Conservation (phyloP, 2,113 vertebrate species). For the Sebastes schlegelii region DNA sequence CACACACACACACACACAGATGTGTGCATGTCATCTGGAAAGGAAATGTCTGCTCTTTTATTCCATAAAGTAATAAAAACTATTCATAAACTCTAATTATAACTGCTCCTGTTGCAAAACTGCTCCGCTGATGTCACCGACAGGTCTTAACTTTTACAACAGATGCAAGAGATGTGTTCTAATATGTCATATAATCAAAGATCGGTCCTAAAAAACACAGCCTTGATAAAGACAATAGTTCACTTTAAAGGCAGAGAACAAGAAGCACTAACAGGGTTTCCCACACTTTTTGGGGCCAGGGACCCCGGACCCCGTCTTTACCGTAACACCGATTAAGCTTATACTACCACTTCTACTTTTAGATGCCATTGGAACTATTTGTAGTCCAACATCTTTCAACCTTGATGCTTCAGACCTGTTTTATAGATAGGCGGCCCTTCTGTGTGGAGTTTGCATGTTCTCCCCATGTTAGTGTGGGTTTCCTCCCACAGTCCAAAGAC, state of each 20-base stretch:
- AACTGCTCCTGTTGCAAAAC: background rate
- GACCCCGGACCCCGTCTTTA: too few species aligned
- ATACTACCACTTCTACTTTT: too few species aligned
- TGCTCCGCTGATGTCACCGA: background rate
- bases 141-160: background rate
- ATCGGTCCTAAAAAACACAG: background rate
- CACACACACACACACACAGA: background rate
- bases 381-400: too few species aligned
- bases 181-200: background rate
- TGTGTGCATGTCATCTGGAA: background rate
- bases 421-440: too few species aligned
- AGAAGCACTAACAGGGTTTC: background rate
- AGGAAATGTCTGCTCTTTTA: background rate
- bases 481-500: too few species aligned
- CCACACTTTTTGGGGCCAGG: too few species aligned
- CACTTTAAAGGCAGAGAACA: background rate
- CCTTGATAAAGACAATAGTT: background rate
- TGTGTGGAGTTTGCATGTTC: too few species aligned
- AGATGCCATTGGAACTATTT: too few species aligned
- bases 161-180: background rate
- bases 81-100: background rate
- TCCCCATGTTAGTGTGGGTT: too few species aligned
- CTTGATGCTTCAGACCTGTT: too few species aligned
- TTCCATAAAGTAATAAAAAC: background rate
- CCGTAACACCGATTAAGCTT: too few species aligned